Conservation (phyloP, 2,888 invertebrate genomes). For the Mesoligia furuncula region DNA sequence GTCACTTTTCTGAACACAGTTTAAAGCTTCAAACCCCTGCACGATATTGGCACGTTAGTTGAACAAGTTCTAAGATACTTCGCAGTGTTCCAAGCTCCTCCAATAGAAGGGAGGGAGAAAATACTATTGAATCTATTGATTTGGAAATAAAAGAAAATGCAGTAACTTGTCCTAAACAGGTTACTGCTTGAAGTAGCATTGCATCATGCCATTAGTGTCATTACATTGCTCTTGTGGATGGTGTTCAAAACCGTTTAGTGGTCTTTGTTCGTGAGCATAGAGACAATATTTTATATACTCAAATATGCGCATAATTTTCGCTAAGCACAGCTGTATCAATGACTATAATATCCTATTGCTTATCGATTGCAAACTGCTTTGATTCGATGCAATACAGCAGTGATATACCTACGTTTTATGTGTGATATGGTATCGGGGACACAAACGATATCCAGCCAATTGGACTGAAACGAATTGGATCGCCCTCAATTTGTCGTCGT, state of each 20-base stretch:
- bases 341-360: conserved; percentile 71
- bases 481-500: conserved; percentile 87
- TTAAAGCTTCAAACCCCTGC: conserved; percentile 28
- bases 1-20: conserved; percentile 8
- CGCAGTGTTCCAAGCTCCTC: conserved; percentile 3
- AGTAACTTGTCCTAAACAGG: conserved; percentile 12
- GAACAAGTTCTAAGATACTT: conserved; percentile 40
- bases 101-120: conserved; percentile 20
- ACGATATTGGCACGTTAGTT: conserved; percentile 39
- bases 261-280: conserved; percentile 24
- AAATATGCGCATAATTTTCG: conserved; percentile 35
- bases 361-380: conserved; percentile 79
- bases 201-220: conserved; percentile 11
- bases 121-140: conserved; percentile 29
- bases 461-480: conserved; percentile 90
- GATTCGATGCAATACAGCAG: conserved; percentile 78
- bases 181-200: conserved; percentile 14
- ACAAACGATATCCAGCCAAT: conserved; percentile 89
- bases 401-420: conserved; percentile 74
- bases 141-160: conserved; percentile 27
- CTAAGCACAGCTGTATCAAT: conserved; percentile 40
- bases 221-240: conserved; percentile 15
- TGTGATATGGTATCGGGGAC: conserved; percentile 83
- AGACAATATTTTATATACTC: conserved; percentile 21
- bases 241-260: conserved; percentile 13